Evolutionary conservation across 2,888 invertebrate genomes (phyloP).

Genomic region (Tenodera sinensis): DNA sequence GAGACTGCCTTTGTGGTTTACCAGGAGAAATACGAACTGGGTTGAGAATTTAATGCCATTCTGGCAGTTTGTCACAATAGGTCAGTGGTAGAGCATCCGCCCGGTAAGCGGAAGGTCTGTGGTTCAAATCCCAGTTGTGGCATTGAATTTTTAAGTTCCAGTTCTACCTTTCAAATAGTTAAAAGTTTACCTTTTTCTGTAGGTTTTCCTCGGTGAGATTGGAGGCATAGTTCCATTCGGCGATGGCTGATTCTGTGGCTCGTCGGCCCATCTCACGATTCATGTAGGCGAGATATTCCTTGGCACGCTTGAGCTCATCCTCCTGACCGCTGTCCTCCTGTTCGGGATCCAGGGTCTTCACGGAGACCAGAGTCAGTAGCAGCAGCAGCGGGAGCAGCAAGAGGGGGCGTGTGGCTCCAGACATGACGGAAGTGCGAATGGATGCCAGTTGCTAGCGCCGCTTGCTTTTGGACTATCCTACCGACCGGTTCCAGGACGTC

Average conservation of each 20-base stretch:
- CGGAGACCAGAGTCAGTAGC: not conserved
- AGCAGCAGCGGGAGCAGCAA: not conserved
- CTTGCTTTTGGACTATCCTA: not conserved
- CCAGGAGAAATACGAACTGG: too few species aligned
- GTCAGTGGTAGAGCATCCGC: too few species aligned
- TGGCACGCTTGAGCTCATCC: conserved; percentile 51
- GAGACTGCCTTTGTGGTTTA: too few species aligned
- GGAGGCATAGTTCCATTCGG: conserved; percentile 72
- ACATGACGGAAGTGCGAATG: not conserved
- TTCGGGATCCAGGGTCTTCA: not conserved
- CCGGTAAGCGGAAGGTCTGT: too few species aligned
- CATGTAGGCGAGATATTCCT: conserved; percentile 58
- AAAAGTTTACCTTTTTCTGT: conserved; percentile 52
- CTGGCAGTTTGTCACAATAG: too few species aligned
- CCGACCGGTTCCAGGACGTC: not conserved
- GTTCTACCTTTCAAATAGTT: too few species aligned
- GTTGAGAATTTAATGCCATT: too few species aligned
- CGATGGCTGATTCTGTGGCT: conserved; percentile 56
- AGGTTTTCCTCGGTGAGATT: conserved; percentile 73
- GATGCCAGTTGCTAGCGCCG: not conserved
- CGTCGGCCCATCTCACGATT: conserved; percentile 57
- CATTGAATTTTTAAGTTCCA: too few species aligned
- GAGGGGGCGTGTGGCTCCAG: not conserved
- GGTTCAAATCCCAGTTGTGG: too few species aligned
- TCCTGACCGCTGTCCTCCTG: not conserved